Conservation (phyloP, 2,113 vertebrate genomes). For the Odobenus rosmarus region DNA sequence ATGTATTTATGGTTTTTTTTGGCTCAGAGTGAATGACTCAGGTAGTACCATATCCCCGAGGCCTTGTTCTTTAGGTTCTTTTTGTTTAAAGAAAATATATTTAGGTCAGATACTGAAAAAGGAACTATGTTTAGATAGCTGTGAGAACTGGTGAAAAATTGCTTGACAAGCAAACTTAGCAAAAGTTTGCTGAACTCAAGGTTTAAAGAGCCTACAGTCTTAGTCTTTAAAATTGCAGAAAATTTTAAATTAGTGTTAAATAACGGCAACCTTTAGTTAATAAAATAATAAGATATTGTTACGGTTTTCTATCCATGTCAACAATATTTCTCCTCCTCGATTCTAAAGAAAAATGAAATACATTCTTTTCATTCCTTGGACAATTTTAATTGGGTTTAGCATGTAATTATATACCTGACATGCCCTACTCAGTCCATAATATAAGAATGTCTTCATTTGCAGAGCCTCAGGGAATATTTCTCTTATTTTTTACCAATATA, state of each 20-base stretch:
- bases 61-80: conserved; percentile 63
- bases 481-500: neutral
- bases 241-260: neutral
- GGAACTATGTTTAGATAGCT: conserved; percentile 52
- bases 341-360: neutral
- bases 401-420: neutral
- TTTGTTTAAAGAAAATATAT: conserved; percentile 74
- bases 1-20: conserved; percentile 73
- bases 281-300: neutral
- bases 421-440: neutral
- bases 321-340: neutral
- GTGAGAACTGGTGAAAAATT: conserved; percentile 51
- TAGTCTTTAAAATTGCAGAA: conserved; percentile 37
- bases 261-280: neutral
- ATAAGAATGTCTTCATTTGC: neutral
- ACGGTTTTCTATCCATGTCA: neutral
- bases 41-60: conserved; percentile 66
- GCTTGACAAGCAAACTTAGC: conserved; percentile 46
- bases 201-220: neutral
- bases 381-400: neutral
- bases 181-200: conserved; percentile 50
- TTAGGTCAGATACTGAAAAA: conserved; percentile 68
- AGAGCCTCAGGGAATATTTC: neutral
- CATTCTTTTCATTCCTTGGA: neutral
- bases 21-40: conserved; percentile 56